phyloP scores from a whole-genome alignment of 92 coral and sea anemone genomes.

The Palythoa caribaeorum region DNA sequence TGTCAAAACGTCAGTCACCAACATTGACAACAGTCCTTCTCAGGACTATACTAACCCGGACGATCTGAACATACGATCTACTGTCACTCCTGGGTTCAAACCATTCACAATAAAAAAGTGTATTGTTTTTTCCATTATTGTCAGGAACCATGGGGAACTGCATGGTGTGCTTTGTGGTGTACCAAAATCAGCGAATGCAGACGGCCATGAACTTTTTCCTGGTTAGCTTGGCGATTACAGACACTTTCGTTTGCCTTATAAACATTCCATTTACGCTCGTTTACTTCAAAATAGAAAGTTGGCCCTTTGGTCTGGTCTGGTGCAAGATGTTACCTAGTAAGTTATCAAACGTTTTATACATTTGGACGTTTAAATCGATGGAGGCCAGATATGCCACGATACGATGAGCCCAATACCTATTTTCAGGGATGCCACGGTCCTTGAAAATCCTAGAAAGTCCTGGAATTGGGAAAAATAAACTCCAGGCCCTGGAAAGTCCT shows the following conservation, averaged over 20 bases:
- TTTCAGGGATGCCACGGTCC: no score
- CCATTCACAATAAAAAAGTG: not conserved
- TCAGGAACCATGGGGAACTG: conserved; percentile 86
- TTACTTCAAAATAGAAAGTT: conserved; percentile 75
- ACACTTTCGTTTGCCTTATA: conserved; percentile 88
- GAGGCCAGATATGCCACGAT: no score
- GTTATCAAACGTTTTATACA: conserved; percentile 21
- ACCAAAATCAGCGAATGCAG: conserved; percentile 95
- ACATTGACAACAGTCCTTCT: no score
- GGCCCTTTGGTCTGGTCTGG: conserved; percentile 97
- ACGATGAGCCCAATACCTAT: no score
- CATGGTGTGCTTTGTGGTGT: conserved; percentile 93
- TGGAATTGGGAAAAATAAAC: no score
- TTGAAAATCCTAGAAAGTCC: no score
- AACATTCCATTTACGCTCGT: conserved; percentile 89
- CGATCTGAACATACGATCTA: no score
- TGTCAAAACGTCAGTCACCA: no score
- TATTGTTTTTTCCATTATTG: not conserved
- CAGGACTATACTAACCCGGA: no score
- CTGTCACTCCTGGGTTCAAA: no score
- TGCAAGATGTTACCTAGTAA: conserved; percentile 95
- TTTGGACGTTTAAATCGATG: no score
- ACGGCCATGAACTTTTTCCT: conserved; percentile 97
- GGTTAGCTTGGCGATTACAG: conserved; percentile 93
- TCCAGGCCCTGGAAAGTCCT: no score